Evolutionary conservation across 1,140 invertebrate genomes (phyloP).

Genomic region (Sitodiplosis mosellana): DNA sequence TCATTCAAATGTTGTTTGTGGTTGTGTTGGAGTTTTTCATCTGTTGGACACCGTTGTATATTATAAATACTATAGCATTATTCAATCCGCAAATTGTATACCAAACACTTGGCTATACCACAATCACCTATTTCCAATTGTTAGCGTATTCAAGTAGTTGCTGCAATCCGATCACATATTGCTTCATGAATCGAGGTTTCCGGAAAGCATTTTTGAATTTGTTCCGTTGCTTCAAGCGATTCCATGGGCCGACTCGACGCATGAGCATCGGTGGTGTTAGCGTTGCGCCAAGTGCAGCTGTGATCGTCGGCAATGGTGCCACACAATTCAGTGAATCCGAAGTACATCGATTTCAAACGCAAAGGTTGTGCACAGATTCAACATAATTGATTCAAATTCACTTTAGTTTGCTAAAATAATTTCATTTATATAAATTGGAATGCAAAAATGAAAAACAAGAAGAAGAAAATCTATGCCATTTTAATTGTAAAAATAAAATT

Average conservation of each 20-base stretch:
- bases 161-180: conserved; percentile 86
- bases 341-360: background rate
- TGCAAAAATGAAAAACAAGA: too few species aligned
- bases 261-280: conserved; percentile 4
- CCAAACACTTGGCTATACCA: conserved; percentile 44
- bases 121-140: conserved; percentile 59
- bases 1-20: conserved; percentile 83
- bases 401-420: background rate
- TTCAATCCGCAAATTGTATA: conserved; percentile 55
- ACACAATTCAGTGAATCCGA: conserved; percentile 3
- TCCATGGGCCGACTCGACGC: conserved; percentile 3
- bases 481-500: too few species aligned
- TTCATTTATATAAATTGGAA: too few species aligned
- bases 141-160: conserved; percentile 74
- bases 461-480: too few species aligned
- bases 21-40: conserved; percentile 84
- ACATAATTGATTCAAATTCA: background rate
- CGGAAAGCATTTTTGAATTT: conserved; percentile 51
- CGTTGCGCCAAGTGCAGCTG: background rate
- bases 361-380: background rate
- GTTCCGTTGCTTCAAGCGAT: conserved; percentile 5
- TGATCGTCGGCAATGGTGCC: background rate
- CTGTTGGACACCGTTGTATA: conserved; percentile 80
- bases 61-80: conserved; percentile 56
- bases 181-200: conserved; percentile 84